Evolutionary conservation across 2,113 vertebrate species (phyloP), one percentile per base, ranked within the genome.

Genomic region (Athene noctua): DNA sequence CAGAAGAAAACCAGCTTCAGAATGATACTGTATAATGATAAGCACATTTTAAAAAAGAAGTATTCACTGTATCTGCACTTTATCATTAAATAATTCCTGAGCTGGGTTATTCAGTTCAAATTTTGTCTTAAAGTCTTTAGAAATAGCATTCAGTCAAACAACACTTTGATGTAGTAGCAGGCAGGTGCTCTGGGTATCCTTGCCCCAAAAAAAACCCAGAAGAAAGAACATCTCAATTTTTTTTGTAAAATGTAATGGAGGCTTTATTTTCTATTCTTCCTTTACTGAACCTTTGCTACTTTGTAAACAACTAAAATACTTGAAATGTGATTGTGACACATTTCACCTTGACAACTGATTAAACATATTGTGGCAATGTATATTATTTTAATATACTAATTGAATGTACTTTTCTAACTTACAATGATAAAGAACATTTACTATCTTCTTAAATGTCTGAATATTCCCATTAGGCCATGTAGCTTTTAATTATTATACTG

Each of bases 401-500:
- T 96, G 77, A 96, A 88, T 93, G 23, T 38, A 87, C 96, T 97
- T 96, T 96, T 92, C 29, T 92, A 42, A 70, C 65, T 93, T 74
- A 85, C 8, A 32, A 89, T 61, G 55, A 83, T 96, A 91, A 96
- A 78, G 42, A 96, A 84, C 63, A 74, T 90, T 92, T 94, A 63
- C 67, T 96, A 79, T 91, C 85, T 94, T 86, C 77, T 94, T 88
- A 96, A 89, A 91, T 91, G 74, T 92, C 86, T 96, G 51, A 85
- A 83, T 65, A 65, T 68, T 96, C 82, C 71, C 90, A 95, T 88
- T 96, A 96, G 86, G 65, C 63, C 59, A 90, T 66, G 62, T 59
- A 92, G 62, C 32, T 96, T 96, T 96, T 96, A 94, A 96, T 97
- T 97, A 96, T 97, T 94, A 55, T 49, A 68, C 36, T 61, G 75